Evolutionary conservation across 2,113 vertebrate species (phyloP), one percentile per base, ranked within the genome.

Genomic region (Muntiacus muntjak): DNA sequence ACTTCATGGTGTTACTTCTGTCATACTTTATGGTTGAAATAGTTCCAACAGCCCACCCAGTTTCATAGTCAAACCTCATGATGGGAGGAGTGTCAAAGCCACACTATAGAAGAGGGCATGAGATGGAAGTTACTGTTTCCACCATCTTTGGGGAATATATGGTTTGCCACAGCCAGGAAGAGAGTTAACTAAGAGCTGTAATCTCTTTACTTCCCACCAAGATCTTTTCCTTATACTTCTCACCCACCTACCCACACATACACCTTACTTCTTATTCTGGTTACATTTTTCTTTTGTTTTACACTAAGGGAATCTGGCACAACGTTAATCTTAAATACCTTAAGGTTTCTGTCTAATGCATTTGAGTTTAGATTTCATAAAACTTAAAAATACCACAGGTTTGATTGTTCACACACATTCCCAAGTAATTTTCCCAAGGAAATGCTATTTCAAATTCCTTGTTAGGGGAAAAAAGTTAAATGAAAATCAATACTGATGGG

Each of bases 401-500:
- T 91, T 89, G n/a, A 94, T 86, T 91, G 40, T 83, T 87, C 81
- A 92, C 76, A 92, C 28, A 92, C 76, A 88, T 94, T 92, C 74
- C 92, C 54, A 93, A 95, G 79, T 95, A 96, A 91, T 93, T 93
- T 98, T 97, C 74, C 95, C 33, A 85, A 96, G 64, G 78, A 97
- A 90, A 96, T 91, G 82, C 50, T 88, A 86, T 83, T 97, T 95
- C 52, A 84, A 92, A 17, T 92, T 97, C 60, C 89, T 76, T 93
- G 43, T 92, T 90, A 64, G 23, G 79, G 13, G 7, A 45, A 45
- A 92, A 94, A 96, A 57, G 45, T 87, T 91, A 95, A 94, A 96
- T 88, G 74, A 94, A 97, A 96, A 98, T 98, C 90, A 96, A 84
- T 96, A 95, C 33, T 94, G 90, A 98, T 93, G 88, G 58, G 60